Evolutionary conservation across 2,888 invertebrate species (phyloP).

Genomic region (Synanthedon myopaeformis): DNA sequence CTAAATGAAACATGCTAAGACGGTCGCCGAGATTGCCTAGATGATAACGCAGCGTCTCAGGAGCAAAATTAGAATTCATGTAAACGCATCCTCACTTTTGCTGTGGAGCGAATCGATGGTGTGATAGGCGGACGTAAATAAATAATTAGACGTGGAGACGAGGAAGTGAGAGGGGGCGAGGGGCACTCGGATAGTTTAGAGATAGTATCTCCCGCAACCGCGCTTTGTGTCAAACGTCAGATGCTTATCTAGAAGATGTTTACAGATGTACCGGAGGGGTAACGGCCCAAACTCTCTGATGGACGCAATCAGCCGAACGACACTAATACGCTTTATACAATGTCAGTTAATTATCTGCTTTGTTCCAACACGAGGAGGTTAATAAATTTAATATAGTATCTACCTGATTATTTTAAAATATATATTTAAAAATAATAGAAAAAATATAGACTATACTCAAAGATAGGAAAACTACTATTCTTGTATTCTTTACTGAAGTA

Average conservation of each 20-base stretch:
- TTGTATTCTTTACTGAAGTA: no score
- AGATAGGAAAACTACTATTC: no score
- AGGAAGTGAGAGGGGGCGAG: constrained; percentile 33
- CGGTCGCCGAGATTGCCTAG: constrained; percentile 51
- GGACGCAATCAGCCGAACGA: constrained; percentile 51
- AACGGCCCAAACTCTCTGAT: constrained; percentile 49
- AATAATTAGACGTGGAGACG: constrained; percentile 62
- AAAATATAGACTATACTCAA: no score
- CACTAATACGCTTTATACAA: constrained; percentile 48
- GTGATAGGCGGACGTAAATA: constrained; percentile 64
- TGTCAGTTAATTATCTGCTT: constrained; percentile 52
- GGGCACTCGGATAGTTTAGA: constrained; percentile 53
- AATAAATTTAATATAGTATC: not conserved
- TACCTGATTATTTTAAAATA: not conserved
- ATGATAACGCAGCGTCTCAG: constrained; percentile 41
- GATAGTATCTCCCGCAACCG: constrained; percentile 63
- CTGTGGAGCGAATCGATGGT: constrained; percentile 63
- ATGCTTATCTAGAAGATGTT: constrained; percentile 64
- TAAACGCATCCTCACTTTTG: constrained; percentile 46
- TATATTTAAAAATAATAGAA: no score
- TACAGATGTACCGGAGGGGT: constrained; percentile 67
- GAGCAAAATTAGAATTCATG: constrained; percentile 59
- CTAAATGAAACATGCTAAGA: constrained; percentile 3
- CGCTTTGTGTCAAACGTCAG: constrained; percentile 71
- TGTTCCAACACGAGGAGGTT: constrained; percentile 18